These are phyloP conservation scores for Poliocrania exsul DNA, from an alignment of 2,797 vertebrate species.

Conservation along the genomic window DNA sequence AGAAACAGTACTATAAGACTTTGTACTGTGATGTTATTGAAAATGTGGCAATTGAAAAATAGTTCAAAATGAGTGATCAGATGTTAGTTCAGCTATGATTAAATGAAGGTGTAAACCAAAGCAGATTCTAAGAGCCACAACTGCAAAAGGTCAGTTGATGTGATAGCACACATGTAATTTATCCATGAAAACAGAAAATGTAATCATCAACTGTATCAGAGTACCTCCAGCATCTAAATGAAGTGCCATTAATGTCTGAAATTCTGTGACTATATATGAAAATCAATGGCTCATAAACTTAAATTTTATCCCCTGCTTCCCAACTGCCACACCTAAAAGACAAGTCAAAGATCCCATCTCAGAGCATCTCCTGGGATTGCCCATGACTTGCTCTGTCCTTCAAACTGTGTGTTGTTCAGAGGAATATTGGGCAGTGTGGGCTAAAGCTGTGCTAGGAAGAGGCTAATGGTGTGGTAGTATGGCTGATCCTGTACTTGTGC, in stretches of 20 bases:
- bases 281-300: neutral
- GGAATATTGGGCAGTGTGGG: neutral
- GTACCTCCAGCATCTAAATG: neutral
- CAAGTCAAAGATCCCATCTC: neutral
- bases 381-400: neutral
- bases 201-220: neutral
- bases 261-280: neutral
- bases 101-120: neutral
- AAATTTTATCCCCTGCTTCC: neutral
- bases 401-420: rapidly evolving
- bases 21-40: neutral
- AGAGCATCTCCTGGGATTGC: neutral
- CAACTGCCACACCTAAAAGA: neutral
- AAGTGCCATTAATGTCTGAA: neutral
- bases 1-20: neutral
- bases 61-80: neutral
- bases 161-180: neutral
- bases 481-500: neutral
- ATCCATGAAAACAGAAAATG: neutral
- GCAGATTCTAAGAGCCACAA: neutral
- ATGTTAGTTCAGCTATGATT: neutral
- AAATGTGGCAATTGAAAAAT: neutral
- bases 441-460: neutral
- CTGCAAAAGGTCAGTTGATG: neutral
- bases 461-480: neutral